Percentiles rank a stretch among this genome's conserved stretches.
These are phyloP conservation scores for Macrosiphum euphorbiae DNA, from an alignment of 2,888 invertebrate species.

Conservation along the genomic window DNA sequence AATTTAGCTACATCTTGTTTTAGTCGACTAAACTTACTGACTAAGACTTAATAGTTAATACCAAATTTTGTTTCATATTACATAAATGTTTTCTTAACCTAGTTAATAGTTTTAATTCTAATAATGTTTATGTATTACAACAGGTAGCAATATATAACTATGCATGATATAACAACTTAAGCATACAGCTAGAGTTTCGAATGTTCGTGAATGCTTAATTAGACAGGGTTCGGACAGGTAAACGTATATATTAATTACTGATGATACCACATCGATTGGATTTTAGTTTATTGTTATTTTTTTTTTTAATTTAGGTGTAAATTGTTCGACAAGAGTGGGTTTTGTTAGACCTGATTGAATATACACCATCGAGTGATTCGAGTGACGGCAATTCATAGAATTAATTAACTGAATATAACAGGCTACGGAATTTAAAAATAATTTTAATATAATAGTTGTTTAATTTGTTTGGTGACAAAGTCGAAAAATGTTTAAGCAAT, in stretches of 20 bases:
- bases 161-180: not conserved
- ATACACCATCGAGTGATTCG: not conserved
- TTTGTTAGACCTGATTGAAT: not conserved
- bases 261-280: not conserved
- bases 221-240: not conserved
- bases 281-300: not conserved
- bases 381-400: not conserved
- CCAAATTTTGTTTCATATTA: no score
- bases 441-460: not conserved
- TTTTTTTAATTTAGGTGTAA: not conserved
- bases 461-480: not conserved
- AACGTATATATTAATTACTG: not conserved
- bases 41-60: no score
- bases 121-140: no score
- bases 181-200: not conserved
- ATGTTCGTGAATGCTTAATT: not conserved
- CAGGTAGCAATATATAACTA: no score
- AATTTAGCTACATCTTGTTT: no score
- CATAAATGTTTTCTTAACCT: no score
- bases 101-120: no score
- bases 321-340: not conserved
- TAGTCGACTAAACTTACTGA: no score
- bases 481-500: not conserved
- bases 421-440: not conserved
- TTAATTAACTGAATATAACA: not conserved